These are phyloP conservation scores for Tillus elongatus DNA, from an alignment of 2,888 invertebrate species.

Conservation along the genomic window DNA sequence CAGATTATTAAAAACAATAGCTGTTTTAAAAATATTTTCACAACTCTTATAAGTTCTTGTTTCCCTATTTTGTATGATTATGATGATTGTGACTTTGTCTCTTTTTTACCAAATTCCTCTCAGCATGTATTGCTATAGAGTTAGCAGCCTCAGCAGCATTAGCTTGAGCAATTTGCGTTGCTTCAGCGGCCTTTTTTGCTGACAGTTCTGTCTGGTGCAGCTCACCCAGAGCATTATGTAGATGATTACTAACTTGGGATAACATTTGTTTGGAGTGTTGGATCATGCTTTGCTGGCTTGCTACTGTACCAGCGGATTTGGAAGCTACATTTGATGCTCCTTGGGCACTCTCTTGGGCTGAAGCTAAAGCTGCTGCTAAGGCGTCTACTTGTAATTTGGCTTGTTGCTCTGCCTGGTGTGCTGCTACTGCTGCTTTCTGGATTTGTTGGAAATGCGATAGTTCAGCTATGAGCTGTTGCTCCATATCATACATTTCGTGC, in stretches of 20 bases:
- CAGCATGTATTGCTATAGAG: no score
- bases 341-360: conserved; percentile 50
- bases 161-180: conserved; percentile 60
- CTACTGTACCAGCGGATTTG: conserved; percentile 59
- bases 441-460: conserved; percentile 60
- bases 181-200: conserved; percentile 53
- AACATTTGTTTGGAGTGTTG: conserved; percentile 58
- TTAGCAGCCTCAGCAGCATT: conserved; percentile 63
- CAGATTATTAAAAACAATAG: no score
- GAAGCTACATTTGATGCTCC: conserved; percentile 59
- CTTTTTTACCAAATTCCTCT: no score
- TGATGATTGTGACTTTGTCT: no score
- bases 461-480: conserved; percentile 55
- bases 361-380: conserved; percentile 55
- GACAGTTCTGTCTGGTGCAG: conserved; percentile 62
- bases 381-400: conserved; percentile 57
- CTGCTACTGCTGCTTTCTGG: conserved; percentile 56
- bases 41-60: no score
- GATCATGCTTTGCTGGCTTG: conserved; percentile 64
- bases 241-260: conserved; percentile 55
- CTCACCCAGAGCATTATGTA: conserved; percentile 56
- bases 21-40: no score
- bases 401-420: conserved; percentile 60
- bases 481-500: conserved; percentile 59
- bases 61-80: no score